These are phyloP conservation scores for Ommatoiulus sabulosus DNA, from an alignment of 2,888 invertebrate species.

Conservation along the genomic window DNA sequence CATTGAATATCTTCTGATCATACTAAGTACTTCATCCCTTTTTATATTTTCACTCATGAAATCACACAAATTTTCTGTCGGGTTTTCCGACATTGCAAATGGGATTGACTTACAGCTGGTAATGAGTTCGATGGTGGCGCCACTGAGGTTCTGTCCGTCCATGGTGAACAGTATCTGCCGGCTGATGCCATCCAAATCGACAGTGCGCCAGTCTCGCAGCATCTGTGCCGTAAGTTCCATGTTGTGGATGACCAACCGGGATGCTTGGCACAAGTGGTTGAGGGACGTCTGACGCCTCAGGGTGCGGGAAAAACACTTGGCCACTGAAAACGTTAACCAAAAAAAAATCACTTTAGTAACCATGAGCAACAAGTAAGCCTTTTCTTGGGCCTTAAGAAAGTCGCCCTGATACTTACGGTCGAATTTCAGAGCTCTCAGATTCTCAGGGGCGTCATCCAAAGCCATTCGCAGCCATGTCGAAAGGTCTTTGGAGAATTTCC, in stretches of 20 bases:
- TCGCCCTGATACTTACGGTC: constrained; percentile 66
- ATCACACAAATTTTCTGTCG: too few relatives aligned
- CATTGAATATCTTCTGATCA: too few relatives aligned
- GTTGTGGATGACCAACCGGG: constrained; percentile 68
- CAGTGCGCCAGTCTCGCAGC: constrained; percentile 69
- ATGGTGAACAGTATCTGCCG: constrained; percentile 68
- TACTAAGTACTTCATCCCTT: too few relatives aligned
- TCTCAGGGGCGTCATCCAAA: constrained; percentile 67
- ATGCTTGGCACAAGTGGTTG: constrained; percentile 70
- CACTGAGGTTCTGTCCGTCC: constrained; percentile 64
- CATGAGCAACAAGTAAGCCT: not conserved
- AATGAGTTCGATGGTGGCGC: constrained; percentile 65
- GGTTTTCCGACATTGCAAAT: not conserved
- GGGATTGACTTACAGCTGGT: constrained; percentile 64
- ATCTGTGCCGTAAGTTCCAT: constrained; percentile 68
- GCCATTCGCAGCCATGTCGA: constrained; percentile 68
- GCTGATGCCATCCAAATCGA: constrained; percentile 68
- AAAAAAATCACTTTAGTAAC: not conserved
- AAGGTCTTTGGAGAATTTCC: constrained; percentile 68
- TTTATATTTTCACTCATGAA: too few relatives aligned
- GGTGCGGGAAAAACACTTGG: constrained; percentile 68
- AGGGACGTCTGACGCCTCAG: constrained; percentile 69
- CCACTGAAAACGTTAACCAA: constrained; percentile 65
- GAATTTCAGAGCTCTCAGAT: constrained; percentile 67
- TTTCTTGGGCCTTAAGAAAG: not conserved